Base-by-base conservation (phyloP, 2,888 invertebrate genomes). In the Oscheius sp. region DNA sequence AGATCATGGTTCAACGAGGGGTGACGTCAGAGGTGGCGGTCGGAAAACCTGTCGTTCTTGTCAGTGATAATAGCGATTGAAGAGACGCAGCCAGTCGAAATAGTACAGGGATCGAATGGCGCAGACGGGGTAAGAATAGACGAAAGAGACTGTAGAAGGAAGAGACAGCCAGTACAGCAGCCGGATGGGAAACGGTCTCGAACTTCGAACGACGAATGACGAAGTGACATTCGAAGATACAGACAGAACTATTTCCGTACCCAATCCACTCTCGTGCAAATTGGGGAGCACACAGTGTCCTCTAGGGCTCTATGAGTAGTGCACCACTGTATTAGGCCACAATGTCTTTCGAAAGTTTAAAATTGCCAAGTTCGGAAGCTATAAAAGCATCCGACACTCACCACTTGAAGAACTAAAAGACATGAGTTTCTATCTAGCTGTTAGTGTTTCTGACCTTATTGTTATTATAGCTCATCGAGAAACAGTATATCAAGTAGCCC, bases 1-100 rank as follows among this genome's bases (percentile, higher is more conserved):
- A 82, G 82, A 82, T 82, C 82, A 82, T 79, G 77, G 82, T 82
- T 80, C 80, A 82, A 73, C 77, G 77, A 77, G 79, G 77, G 79
- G 79, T 77, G 80, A 78, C 80, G 82, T 80, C 79, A 80, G 74
- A 74, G 74, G 66, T 68, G 76, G 76, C 80, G 82, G 80, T 80
- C 80, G 79, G 79, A 79, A 79, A 81, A 78, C 78, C 73, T 75
- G 78, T 79, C 73, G 77, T 73, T 72, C 78, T 55, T 58, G 66
- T 5, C 47, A 79, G 70, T 77, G 63, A 79, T 63, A 13, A 71
- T 47, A 74, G 71, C 5, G 73, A 73, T 62, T 51, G 48, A 65
- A 55, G 77, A 82, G 75, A 75, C 75, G 76, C 77, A 73, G 79
- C 74, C 72, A 59, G 50, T 3, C n/a, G 74, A 81, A 76, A 79